Evolutionary conservation across 2,888 invertebrate species (phyloP).

Genomic region (Leptopilina drosophilae): DNA sequence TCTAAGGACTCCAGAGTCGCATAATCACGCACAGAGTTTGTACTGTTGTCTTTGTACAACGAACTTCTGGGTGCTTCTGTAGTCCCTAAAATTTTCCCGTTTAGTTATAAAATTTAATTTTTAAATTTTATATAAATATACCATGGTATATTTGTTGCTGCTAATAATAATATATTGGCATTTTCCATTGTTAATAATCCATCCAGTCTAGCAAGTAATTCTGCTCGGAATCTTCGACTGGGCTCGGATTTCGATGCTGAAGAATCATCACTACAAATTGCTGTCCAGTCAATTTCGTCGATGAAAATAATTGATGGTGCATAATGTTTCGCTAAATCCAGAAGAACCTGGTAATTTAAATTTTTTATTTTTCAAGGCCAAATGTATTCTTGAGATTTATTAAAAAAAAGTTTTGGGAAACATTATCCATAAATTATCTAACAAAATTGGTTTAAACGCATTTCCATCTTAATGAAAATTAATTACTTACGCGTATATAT

Average conservation of each 20-base stretch:
- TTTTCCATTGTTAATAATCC: slow-evolving; percentile 81
- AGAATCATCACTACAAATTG: slow-evolving; percentile 77
- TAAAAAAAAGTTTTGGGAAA: too few relatives aligned
- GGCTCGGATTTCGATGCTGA: slow-evolving; percentile 78
- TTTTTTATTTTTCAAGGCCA: neutral
- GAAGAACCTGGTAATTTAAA: slow-evolving; percentile 85
- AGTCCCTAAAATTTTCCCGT: too few relatives aligned
- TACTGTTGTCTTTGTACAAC: too few relatives aligned
- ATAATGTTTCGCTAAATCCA: slow-evolving; percentile 90
- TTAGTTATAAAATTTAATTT: neutral
- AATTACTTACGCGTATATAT: slow-evolving; percentile 84
- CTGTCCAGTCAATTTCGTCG: slow-evolving; percentile 93
- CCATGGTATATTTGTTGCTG: slow-evolving; percentile 96
- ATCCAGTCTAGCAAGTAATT: slow-evolving; percentile 91
- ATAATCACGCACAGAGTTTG: too few relatives aligned
- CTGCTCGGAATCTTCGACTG: slow-evolving; percentile 90
- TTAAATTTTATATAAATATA: slow-evolving; percentile 65
- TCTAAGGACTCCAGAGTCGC: too few relatives aligned
- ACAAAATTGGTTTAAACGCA: too few relatives aligned
- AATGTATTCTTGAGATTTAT: too few relatives aligned
- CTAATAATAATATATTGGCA: slow-evolving; percentile 86
- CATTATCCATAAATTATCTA: too few relatives aligned
- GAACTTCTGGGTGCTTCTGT: too few relatives aligned
- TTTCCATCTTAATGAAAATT: too few relatives aligned
- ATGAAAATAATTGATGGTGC: slow-evolving; percentile 95